Evolutionary conservation across 2,113 vertebrate species (phyloP).

Genomic region (Trinectes maculatus): DNA sequence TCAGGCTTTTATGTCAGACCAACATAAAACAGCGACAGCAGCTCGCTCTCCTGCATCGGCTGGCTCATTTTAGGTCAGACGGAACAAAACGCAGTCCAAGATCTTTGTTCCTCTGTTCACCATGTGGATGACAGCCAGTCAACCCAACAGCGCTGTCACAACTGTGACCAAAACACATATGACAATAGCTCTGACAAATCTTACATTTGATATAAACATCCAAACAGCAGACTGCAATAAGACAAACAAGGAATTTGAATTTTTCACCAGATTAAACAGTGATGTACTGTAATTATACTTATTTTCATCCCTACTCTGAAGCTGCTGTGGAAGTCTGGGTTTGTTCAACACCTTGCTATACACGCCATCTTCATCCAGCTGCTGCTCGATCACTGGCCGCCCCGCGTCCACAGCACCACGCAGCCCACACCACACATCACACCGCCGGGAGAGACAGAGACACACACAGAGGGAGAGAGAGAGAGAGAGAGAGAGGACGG

Average conservation of each 20-base stretch:
- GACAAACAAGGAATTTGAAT: no score
- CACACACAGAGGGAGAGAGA: neutral
- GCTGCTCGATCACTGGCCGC: constrained; percentile 45
- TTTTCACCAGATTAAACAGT: no score
- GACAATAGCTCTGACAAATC: neutral
- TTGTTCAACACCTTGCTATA: no score
- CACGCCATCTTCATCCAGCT: constrained; percentile 84
- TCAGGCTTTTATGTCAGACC: constrained; percentile 31
- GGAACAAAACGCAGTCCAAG: constrained; percentile 7
- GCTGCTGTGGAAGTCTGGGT: no score
- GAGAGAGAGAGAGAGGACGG: neutral
- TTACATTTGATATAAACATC: no score
- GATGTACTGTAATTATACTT: no score
- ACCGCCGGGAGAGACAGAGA: neutral
- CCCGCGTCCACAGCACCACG: no score
- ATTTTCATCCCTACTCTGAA: no score
- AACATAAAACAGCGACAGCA: constrained; percentile 17
- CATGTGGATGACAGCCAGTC: no score
- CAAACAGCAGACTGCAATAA: no score
- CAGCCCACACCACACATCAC: no score
- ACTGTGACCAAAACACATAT: neutral
- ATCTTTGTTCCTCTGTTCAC: constrained; percentile 22
- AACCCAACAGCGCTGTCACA: neutral
- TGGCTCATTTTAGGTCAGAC: constrained; percentile 22
- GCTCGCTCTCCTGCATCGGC: constrained; percentile 22